Conservation (phyloP, 2,797 vertebrate species). For the Gobionotothen gibberifrons region DNA sequence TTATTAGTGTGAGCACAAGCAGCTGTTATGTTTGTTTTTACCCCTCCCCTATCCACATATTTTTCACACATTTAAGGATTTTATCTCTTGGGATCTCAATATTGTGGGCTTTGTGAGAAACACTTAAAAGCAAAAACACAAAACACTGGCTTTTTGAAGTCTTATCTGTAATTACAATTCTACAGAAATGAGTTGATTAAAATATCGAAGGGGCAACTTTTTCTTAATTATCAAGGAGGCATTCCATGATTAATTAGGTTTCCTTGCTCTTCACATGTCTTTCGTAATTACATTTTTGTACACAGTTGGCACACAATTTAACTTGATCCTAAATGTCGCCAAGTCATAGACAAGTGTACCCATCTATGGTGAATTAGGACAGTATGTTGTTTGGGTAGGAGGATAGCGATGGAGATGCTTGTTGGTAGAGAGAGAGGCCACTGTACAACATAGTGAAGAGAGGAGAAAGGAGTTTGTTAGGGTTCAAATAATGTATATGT, state of each 20-base stretch:
- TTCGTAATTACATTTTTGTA: conserved; percentile 30
- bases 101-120: not conserved
- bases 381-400: not conserved
- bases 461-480: not conserved
- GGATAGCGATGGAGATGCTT: not conserved
- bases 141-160: not conserved
- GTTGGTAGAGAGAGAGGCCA: not conserved
- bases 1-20: not conserved
- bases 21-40: not conserved
- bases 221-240: conserved; percentile 29
- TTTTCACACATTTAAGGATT: conserved; percentile 16
- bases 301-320: conserved; percentile 8
- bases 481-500: not conserved
- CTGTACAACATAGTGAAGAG: not conserved
- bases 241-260: conserved; percentile 36
- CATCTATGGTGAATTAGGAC: conserved; percentile 1
- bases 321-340: not conserved
- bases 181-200: conserved; percentile 28
- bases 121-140: conserved; percentile 1
- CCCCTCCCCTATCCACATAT: not conserved
- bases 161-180: conserved; percentile 27
- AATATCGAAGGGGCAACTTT: conserved; percentile 22
- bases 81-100: not conserved
- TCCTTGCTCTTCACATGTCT: conserved; percentile 25
- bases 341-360: not conserved